phyloP scores from a whole-genome alignment of 2,113 vertebrate genomes.

The Crotalus helleri region DNA sequence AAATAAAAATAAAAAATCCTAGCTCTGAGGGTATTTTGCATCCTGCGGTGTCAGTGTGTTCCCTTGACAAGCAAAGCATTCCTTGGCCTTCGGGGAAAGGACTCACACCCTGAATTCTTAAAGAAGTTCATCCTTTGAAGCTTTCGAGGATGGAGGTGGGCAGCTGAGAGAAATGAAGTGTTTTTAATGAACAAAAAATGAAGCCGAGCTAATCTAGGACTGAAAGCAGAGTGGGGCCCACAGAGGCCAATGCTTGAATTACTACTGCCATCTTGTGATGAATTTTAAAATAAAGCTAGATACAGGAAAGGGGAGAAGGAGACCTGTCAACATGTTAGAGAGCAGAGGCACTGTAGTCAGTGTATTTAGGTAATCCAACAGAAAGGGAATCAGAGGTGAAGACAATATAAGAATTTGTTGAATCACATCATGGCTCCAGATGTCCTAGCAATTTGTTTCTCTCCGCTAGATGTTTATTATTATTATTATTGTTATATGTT shows the following conservation, averaged over 20 bases:
- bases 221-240: fast-evolving
- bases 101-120: not conserved
- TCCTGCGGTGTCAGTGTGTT: not conserved
- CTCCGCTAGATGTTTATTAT: not conserved
- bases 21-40: not conserved
- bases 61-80: not conserved
- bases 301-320: fast-evolving
- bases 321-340: not conserved
- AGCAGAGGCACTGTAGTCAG: not conserved
- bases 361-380: not conserved
- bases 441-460: not conserved
- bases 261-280: constrained; percentile 68
- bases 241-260: constrained; percentile 13
- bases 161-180: not conserved
- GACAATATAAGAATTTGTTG: not conserved
- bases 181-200: not conserved
- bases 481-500: not conserved
- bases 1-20: not conserved
- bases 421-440: no score
- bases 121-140: not conserved
- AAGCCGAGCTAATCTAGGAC: not conserved
- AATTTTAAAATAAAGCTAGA: not conserved
- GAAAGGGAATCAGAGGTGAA: not conserved
- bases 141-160: not conserved
- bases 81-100: not conserved